These are phyloP conservation scores for Marmota monax DNA, from an alignment of 2,113 vertebrate genomes.

Conservation along the genomic window DNA sequence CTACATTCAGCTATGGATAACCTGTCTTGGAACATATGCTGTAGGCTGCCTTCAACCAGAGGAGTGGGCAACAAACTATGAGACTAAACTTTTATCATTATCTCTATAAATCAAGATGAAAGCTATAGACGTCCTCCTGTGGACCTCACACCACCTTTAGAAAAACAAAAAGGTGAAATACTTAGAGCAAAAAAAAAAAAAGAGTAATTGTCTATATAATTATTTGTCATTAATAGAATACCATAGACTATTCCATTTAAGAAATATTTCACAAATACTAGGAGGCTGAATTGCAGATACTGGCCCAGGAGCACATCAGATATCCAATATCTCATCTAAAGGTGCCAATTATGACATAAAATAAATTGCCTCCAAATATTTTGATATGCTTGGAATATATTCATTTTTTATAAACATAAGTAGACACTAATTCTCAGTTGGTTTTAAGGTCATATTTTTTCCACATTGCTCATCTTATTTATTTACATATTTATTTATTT, in stretches of 20 bases:
- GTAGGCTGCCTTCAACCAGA: constrained; percentile 87
- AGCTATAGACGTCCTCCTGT: constrained; percentile 89
- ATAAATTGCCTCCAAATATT: constrained; percentile 29
- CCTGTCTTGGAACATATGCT: constrained; percentile 91
- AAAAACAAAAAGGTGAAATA: constrained; percentile 85
- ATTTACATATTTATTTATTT: not conserved
- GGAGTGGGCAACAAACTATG: constrained; percentile 88
- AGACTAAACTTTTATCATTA: constrained; percentile 90
- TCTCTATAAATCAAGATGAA: constrained; percentile 92
- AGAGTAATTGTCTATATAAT: constrained; percentile 67
- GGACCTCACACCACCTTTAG: constrained; percentile 86
- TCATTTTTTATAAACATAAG: not conserved
- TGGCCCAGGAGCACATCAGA: not conserved
- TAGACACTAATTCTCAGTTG: constrained; percentile 48
- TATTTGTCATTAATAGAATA: constrained; percentile 64
- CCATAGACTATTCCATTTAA: not conserved
- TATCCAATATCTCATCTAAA: constrained; percentile 44
- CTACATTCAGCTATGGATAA: constrained; percentile 86
- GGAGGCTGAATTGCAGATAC: not conserved
- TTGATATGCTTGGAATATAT: constrained; percentile 25
- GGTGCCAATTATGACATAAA: constrained; percentile 13
- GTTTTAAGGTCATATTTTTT: not conserved
- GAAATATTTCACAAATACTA: not conserved
- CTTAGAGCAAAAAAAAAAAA: constrained; percentile 83
- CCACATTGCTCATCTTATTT: not conserved